phyloP scores from a whole-genome alignment of 2,113 vertebrate species.

The Edolisoma coerulescens region DNA sequence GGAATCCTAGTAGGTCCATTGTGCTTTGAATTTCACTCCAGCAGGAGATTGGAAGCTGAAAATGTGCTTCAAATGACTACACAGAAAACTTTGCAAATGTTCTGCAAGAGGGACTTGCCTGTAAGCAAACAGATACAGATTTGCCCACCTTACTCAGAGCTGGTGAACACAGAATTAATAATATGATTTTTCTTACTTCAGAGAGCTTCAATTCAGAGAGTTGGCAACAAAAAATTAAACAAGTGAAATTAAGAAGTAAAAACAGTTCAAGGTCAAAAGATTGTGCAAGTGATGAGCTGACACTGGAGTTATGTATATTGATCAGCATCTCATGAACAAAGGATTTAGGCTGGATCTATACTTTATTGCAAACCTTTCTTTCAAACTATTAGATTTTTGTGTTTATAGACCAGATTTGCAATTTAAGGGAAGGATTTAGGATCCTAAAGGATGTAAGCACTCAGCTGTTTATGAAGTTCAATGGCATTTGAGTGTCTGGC shows the following conservation, averaged over 20 bases:
- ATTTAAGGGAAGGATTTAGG: constrained; percentile 27
- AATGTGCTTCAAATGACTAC: background rate
- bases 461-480: constrained; percentile 49
- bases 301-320: background rate
- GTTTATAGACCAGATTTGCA: constrained; percentile 21
- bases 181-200: background rate
- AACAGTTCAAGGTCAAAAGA: constrained; percentile 16
- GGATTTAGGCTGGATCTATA: constrained; percentile 30
- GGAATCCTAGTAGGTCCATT: background rate
- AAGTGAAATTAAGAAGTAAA: background rate
- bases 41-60: background rate
- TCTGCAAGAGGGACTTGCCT: background rate
- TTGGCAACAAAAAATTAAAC: background rate
- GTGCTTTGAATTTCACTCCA: background rate
- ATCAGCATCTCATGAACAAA: constrained; percentile 10
- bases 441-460: constrained; percentile 13
- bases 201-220: background rate
- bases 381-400: background rate
- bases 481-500: constrained; percentile 24
- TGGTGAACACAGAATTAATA: background rate
- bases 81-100: background rate
- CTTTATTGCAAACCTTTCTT: constrained; percentile 28
- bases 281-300: background rate
- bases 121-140: background rate
- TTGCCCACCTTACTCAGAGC: background rate